Conservation (phyloP, 37 sponge, comb jelly and placozoan species). For the Oscarella lobularis region DNA sequence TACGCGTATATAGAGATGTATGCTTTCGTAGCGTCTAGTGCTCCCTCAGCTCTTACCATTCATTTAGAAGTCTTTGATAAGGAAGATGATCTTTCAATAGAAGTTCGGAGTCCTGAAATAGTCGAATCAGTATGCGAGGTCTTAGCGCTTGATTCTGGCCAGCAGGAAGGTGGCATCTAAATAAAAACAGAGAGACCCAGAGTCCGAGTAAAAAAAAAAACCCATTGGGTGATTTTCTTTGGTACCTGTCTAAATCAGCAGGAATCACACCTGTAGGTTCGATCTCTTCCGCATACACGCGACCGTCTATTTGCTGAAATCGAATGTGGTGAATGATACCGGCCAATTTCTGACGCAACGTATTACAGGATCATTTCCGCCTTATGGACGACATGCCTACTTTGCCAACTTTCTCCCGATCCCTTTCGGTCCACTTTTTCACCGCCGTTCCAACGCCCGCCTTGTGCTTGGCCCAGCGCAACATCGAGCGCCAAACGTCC, state of each 20-base stretch:
- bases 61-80: constrained; percentile 14
- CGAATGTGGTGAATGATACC: constrained; percentile 41
- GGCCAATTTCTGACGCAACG: constrained; percentile 11
- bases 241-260: too few species aligned
- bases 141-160: neutral
- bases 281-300: constrained; percentile 55
- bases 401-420: constrained; percentile 24
- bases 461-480: constrained; percentile 54
- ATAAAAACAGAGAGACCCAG: too few species aligned
- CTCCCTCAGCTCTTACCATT: too few species aligned
- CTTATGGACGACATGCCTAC: neutral
- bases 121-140: constrained; percentile 3
- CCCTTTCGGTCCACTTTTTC: constrained; percentile 31
- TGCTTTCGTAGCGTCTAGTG: too few species aligned
- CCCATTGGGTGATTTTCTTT: too few species aligned
- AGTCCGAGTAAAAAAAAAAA: too few species aligned
- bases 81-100: neutral
- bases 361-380: neutral
- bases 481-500: constrained; percentile 50
- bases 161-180: constrained; percentile 21
- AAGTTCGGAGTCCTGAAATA: constrained; percentile 13
- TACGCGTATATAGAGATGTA: constrained; percentile 5
- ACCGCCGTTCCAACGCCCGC: constrained; percentile 2
- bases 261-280: constrained; percentile 54
- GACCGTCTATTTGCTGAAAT: constrained; percentile 42